Base-by-base conservation (phyloP, 2,113 vertebrate genomes). In the Hyperopisus bebe region DNA sequence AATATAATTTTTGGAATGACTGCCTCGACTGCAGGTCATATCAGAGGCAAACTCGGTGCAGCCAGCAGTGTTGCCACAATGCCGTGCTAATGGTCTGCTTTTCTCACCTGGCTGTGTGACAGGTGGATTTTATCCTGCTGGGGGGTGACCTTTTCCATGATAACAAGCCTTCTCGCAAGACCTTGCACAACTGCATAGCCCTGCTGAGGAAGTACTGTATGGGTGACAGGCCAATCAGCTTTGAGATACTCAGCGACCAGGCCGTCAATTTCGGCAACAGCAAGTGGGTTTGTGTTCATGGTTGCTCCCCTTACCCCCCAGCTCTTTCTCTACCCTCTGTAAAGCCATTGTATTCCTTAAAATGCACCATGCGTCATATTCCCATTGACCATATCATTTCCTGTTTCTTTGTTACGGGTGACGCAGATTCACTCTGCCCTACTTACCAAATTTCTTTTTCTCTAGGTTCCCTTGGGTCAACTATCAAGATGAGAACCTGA, bases 71-170 rank as follows among this genome's bases (percentile, higher is more conserved):
- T 24, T 31, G 35, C 13, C 24, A 24, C 9, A 7, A 21, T 46
- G 55, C 6, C 7, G 44, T 42, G 50, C 1, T 19, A 10, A 24
- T 17, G 42, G 3, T 24, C 11, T 13, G n/a, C 39, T 62, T 47
- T 21, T 31, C 88, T 84, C 5, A 2, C 77, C 42, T 85, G 55
- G 62, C n/a, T 21, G 39, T 17, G 31, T 89, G 21, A 89, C 94
- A 99, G 98, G 98, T 99, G 83, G 98, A 99, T 95, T 98, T 99
- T 91, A 93, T 99, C 95, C 95, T 99, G 89, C 94, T 99, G 92
- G 98, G 98, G 58, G 98, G 98, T 5, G 98, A 99, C 95, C 97
- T 99, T 91, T 99, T 99, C 92, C 98, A 99, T 8, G 98, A 99
- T 89, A 99, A 99, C 94, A 99, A 99, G 91, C 98, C 98, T 0